Evolutionary conservation across 2,113 vertebrate genomes (phyloP).

Genomic region (Larimichthys polyactis): DNA sequence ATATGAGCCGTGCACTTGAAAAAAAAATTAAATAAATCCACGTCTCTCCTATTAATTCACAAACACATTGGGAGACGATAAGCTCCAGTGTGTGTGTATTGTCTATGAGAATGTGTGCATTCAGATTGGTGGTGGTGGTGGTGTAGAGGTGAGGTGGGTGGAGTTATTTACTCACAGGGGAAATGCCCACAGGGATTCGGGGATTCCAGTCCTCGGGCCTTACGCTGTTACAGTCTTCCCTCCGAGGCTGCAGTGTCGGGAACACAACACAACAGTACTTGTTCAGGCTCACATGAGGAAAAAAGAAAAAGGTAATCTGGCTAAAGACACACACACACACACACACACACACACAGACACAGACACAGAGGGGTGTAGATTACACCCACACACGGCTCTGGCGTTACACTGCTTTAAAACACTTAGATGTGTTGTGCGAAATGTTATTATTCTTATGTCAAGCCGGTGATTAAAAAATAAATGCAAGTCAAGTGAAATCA

Average conservation of each 20-base stretch:
- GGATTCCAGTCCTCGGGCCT: constrained; percentile 88
- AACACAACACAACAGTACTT: constrained; percentile 64
- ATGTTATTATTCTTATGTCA: constrained; percentile 66
- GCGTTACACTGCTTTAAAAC: constrained; percentile 57
- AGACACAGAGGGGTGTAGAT: constrained; percentile 23
- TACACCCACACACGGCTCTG: constrained; percentile 45
- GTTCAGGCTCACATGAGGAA: constrained; percentile 40
- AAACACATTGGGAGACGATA: constrained; percentile 2
- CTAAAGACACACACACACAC: constrained; percentile 21
- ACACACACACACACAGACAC: constrained; percentile 26
- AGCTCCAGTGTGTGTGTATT: not conserved
- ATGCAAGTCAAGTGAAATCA: constrained; percentile 75
- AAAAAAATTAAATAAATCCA: constrained; percentile 20
- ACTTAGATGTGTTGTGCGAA: constrained; percentile 61
- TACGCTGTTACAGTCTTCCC: constrained; percentile 86
- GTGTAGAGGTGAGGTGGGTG: constrained; percentile 37
- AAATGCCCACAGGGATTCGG: constrained; percentile 86
- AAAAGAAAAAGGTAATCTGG: constrained; percentile 16
- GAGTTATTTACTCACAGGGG: constrained; percentile 82
- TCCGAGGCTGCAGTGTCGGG: constrained; percentile 77
- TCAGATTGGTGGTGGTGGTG: constrained; percentile 2
- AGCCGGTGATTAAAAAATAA: constrained; percentile 76
- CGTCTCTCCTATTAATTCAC: not conserved
- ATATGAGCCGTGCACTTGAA: constrained; percentile 13
- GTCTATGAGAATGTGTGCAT: constrained; percentile 18